Evolutionary conservation across 2,888 invertebrate genomes (phyloP).

Genomic region (Heteromurus nitidus): DNA sequence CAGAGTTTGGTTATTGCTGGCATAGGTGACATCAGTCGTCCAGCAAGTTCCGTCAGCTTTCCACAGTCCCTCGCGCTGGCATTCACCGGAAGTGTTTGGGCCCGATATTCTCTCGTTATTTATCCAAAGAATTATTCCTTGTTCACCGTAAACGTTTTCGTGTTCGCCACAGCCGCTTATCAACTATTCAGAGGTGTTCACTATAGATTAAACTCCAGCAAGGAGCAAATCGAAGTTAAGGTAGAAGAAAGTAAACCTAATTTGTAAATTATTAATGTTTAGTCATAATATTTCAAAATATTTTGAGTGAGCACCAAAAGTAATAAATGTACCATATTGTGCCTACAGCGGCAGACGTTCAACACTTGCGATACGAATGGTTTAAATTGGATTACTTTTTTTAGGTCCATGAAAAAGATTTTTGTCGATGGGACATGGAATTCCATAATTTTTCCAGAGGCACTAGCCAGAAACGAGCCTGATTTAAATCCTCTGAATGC

Average conservation of each 20-base stretch:
- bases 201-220: conserved; percentile 6
- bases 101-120: conserved; percentile 79
- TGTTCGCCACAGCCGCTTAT: conserved; percentile 78
- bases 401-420: too few relatives aligned
- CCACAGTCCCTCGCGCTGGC: conserved; percentile 77
- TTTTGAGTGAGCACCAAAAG: background rate
- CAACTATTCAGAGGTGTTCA: conserved; percentile 76
- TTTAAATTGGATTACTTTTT: too few relatives aligned
- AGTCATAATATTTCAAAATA: background rate
- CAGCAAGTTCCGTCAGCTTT: conserved; percentile 79
- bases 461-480: too few relatives aligned
- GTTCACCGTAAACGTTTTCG: conserved; percentile 79
- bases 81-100: conserved; percentile 79
- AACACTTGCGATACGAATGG: too few relatives aligned
- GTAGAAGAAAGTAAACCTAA: background rate
- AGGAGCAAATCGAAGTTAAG: background rate
- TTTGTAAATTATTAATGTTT: background rate
- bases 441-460: conserved; percentile 2
- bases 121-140: conserved; percentile 79
- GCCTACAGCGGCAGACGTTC: too few relatives aligned
- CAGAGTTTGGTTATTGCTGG: conserved; percentile 78
- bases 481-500: too few relatives aligned
- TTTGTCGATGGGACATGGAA: too few relatives aligned
- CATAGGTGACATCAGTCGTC: conserved; percentile 78
- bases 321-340: background rate